Evolutionary conservation across 2,797 vertebrate species (phyloP), one percentile per base, ranked within the genome.

Genomic region (Prunella strophiata): DNA sequence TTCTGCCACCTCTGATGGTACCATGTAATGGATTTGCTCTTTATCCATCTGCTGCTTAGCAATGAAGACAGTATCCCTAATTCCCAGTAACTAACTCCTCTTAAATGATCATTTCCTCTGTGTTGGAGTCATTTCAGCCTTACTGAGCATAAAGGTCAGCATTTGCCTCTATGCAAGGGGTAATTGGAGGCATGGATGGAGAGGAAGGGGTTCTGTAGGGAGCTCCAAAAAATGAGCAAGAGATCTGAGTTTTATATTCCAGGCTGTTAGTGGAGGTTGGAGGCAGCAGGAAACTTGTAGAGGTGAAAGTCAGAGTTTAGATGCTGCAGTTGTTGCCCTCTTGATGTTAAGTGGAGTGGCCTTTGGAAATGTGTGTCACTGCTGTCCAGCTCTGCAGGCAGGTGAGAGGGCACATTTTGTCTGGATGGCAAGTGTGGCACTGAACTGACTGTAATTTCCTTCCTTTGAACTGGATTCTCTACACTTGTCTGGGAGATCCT

Each of bases 401-500:
- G 65, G 45, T 0, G 1, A 30, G 47, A 55, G 18, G 43, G 15
- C 5, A 2, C 30, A 2, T 76, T 89, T 68, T 51, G 10, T 36
- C 27, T 2, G 2, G 23, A 7, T 52, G 51, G 26, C 27, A 57
- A 42, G 34, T 8, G 14, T 59, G 55, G 36, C 67, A 29, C 78
- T 79, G 43, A 73, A 50, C 23, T 23, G 40, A 13, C 27, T 73
- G 3, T 55, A 23, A 42, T 47, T 63, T 42, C n/a, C n/a, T 55
- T 55, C 54, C 72, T 62, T 88, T 73, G 36, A 30, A 22, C 0
- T 18, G 52, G 25, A 7, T 58, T 26, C 20, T 16, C 23, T 47
- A 0, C 0, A 0, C 13, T 65, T 76, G 11, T 48, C 17, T 43
- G 40, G 47, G 59, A 83, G 36, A 17, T 58, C 17, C 27, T 0